Conservation (phyloP, 2,888 invertebrate species). For the Sphaerophoria rueppellii region DNA sequence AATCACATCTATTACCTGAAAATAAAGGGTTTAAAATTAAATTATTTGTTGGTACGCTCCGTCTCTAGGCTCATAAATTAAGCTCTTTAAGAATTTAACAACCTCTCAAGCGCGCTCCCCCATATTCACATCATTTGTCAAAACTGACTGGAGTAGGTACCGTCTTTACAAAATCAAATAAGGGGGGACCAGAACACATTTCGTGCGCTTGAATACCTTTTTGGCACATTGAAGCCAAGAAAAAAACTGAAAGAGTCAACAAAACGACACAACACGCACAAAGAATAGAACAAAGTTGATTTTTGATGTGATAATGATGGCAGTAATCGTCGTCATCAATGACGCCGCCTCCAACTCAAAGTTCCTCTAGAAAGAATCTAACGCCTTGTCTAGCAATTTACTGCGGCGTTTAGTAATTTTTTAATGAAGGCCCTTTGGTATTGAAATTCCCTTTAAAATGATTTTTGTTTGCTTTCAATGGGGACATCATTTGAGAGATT, state of each 20-base stretch:
- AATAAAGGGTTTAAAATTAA: conserved; percentile 23
- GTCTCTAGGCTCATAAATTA: conserved; percentile 26
- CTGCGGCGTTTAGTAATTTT: conserved; percentile 15
- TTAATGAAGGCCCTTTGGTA: conserved; percentile 35
- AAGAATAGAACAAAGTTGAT: background rate
- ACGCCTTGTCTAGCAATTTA: background rate
- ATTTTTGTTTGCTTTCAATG: conserved; percentile 3
- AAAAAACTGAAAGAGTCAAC: background rate
- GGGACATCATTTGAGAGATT: conserved; percentile 3
- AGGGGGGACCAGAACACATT: background rate
- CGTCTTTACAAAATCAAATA: conserved; percentile 7
- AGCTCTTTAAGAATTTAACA: conserved; percentile 9
- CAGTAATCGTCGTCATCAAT: conserved; percentile 42
- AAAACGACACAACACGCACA: background rate
- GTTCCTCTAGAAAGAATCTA: conserved; percentile 25
- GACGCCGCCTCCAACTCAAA: conserved; percentile 12
- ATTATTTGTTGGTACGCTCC: background rate
- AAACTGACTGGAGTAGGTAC: conserved; percentile 25
- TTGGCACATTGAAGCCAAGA: conserved; percentile 28
- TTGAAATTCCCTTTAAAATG: conserved; percentile 14
- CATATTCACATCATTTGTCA: conserved; percentile 49
- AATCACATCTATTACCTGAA: conserved; percentile 41
- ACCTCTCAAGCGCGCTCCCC: conserved; percentile 26
- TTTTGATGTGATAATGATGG: conserved; percentile 37
- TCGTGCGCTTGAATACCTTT: conserved; percentile 53